Evolutionary conservation across 2,113 vertebrate species (phyloP).

Genomic region (Oenanthe melanoleuca): DNA sequence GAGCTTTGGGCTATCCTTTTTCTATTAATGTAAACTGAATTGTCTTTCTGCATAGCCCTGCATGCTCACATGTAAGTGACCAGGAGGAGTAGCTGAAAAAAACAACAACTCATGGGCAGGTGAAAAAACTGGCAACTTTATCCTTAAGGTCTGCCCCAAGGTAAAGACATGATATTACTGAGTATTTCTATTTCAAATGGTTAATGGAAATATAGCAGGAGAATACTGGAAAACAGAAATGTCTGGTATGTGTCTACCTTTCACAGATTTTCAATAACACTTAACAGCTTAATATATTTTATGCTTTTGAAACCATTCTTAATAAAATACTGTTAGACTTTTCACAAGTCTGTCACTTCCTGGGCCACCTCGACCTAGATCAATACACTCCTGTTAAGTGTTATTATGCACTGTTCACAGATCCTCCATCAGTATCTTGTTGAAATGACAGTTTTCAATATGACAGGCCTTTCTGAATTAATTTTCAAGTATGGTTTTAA

Average conservation of each 20-base stretch:
- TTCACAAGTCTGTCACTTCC: conserved; percentile 40
- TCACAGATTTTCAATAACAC: conserved; percentile 31
- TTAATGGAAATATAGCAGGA: neutral
- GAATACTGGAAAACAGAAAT: neutral
- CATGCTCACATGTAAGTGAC: neutral
- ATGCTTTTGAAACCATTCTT: conserved; percentile 32
- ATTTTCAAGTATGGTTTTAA: conserved; percentile 41
- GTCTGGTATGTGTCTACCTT: neutral
- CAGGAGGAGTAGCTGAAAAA: neutral
- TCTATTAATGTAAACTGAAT: neutral
- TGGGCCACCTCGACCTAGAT: conserved; percentile 10
- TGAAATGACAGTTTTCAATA: conserved; percentile 37
- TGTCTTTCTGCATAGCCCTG: neutral
- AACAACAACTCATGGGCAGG: neutral
- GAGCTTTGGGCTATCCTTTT: neutral
- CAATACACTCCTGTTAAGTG: conserved; percentile 30
- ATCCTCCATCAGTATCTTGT: neutral
- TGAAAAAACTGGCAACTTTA: neutral
- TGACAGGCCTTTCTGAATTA: conserved; percentile 10
- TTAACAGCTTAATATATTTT: conserved; percentile 6
- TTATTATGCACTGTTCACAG: conserved; percentile 16
- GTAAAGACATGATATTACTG: neutral
- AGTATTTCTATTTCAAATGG: neutral
- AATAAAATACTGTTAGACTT: conserved; percentile 18
- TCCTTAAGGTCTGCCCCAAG: neutral